phyloP scores from a whole-genome alignment of 1,140 invertebrate genomes.

The Drosophila erecta region DNA sequence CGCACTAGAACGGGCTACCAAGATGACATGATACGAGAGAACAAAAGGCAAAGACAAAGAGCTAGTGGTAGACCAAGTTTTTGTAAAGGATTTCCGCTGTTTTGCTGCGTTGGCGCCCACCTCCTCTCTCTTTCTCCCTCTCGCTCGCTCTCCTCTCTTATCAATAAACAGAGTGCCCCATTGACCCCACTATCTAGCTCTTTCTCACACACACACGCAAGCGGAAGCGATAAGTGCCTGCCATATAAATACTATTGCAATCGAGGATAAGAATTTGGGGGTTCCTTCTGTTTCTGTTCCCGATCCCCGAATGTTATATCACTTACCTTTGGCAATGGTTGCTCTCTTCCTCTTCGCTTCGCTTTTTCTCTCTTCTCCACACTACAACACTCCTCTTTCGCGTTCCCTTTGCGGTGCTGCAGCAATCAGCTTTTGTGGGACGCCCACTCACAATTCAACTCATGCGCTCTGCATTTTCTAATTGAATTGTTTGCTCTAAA shows the following conservation, averaged over 20 bases:
- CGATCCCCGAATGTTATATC: slow-evolving; percentile 14
- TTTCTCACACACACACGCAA: slow-evolving; percentile 6
- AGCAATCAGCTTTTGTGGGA: slow-evolving; percentile 35
- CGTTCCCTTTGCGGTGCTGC: slow-evolving; percentile 34
- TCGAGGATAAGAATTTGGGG: slow-evolving; percentile 18
- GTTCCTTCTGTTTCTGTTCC: neutral
- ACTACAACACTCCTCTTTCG: neutral
- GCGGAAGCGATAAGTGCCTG: slow-evolving; percentile 36
- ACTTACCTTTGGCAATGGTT: slow-evolving; percentile 78
- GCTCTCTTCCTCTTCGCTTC: slow-evolving; percentile 25
- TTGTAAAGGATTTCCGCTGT: slow-evolving; percentile 18
- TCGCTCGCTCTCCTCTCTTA: slow-evolving; percentile 32
- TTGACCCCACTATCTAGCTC: slow-evolving; percentile 14
- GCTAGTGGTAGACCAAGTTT: slow-evolving; percentile 15
- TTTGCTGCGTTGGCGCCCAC: slow-evolving; percentile 20
- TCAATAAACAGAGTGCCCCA: slow-evolving; percentile 49
- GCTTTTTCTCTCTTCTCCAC: neutral
- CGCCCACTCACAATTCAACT: slow-evolving; percentile 43
- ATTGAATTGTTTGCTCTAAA: slow-evolving; percentile 50
- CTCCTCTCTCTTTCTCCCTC: neutral
- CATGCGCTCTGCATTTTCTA: slow-evolving; percentile 58
- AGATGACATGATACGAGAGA: slow-evolving; percentile 24
- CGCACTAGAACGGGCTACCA: slow-evolving; percentile 48
- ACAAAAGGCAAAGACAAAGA: slow-evolving; percentile 14
- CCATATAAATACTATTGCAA: slow-evolving; percentile 24